These are phyloP conservation scores for Florisuga fusca DNA, from an alignment of 2,797 vertebrate species.

Conservation along the genomic window DNA sequence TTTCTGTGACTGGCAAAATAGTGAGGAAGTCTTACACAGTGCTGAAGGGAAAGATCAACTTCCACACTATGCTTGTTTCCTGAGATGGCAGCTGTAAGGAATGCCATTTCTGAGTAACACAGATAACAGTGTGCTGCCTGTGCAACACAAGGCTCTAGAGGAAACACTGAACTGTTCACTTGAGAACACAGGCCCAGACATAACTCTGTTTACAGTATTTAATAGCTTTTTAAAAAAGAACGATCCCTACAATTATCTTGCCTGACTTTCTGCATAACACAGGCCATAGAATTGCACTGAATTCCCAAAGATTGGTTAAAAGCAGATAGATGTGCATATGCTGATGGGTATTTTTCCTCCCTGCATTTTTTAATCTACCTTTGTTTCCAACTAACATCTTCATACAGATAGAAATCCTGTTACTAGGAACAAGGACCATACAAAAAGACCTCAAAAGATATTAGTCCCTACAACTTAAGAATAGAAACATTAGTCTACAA, in stretches of 20 bases:
- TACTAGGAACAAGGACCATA: not conserved
- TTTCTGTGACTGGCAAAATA: not conserved
- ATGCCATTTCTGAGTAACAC: not conserved
- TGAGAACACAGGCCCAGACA: not conserved
- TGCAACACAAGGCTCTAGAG: not conserved
- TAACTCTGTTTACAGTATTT: not conserved
- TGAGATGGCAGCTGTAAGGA: not conserved
- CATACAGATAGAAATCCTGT: not conserved
- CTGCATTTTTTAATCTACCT: not conserved
- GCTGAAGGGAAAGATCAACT: not conserved
- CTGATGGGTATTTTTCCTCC: not conserved
- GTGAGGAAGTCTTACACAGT: not conserved
- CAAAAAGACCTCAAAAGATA: not conserved
- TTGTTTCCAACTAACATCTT: not conserved
- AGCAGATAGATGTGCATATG: fast-evolving
- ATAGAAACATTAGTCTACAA: too few species aligned
- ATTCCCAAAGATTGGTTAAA: not conserved
- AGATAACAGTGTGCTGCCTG: not conserved
- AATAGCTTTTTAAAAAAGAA: not conserved
- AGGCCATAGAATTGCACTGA: not conserved
- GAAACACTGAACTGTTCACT: not conserved
- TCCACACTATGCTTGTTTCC: not conserved
- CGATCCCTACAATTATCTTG: not conserved
- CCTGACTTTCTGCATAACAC: not conserved
- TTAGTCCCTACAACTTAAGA: not conserved